These are phyloP conservation scores for Alligator sinensis DNA, from an alignment of 2,113 vertebrate species.

Conservation along the genomic window DNA sequence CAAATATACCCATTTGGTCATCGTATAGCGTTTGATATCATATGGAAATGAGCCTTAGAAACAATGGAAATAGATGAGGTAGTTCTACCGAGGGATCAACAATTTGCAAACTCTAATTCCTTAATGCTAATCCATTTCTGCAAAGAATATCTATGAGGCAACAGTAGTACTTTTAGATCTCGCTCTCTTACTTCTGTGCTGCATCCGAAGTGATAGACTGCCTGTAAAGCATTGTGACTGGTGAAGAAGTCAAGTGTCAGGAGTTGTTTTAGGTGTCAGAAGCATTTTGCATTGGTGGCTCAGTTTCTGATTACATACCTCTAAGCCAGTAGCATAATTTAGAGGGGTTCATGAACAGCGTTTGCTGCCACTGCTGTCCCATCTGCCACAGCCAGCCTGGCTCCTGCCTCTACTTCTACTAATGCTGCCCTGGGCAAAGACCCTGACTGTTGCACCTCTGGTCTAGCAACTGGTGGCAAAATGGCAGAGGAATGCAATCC, in stretches of 20 bases:
- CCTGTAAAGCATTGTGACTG: neutral
- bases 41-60: conserved; percentile 8
- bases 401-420: too few species aligned
- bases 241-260: neutral
- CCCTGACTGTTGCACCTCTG: too few species aligned
- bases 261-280: neutral
- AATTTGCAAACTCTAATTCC: neutral
- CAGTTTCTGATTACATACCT: neutral
- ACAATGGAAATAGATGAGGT: neutral
- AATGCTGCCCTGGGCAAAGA: too few species aligned
- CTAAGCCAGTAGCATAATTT: too few species aligned
- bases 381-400: too few species aligned
- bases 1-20: neutral
- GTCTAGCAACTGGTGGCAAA: neutral
- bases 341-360: too few species aligned
- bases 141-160: neutral
- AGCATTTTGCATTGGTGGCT: neutral
- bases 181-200: neutral
- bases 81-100: too few species aligned
- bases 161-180: neutral
- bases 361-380: too few species aligned
- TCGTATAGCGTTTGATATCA: neutral
- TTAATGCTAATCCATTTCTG: neutral
- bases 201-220: conserved; percentile 11
- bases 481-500: neutral